phyloP scores from a whole-genome alignment of 2,888 invertebrate genomes.

The Brachypalpus laphriformis region DNA sequence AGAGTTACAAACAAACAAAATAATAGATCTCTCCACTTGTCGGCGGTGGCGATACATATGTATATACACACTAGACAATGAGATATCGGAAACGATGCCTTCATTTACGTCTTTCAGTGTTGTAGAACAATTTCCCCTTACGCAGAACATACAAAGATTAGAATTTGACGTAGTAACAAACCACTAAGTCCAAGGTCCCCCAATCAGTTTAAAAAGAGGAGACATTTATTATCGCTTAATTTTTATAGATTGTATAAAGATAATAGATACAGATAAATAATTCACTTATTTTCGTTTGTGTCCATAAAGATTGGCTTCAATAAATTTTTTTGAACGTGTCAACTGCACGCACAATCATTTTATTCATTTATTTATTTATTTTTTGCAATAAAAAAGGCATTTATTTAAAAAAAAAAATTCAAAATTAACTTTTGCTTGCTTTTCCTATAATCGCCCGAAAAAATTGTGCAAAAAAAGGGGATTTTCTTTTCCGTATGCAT shows the following conservation, averaged over 20 bases:
- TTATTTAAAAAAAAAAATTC: conserved; percentile 37
- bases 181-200: neutral
- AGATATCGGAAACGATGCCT: too few relatives aligned
- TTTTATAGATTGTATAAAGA: too few relatives aligned
- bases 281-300: conserved; percentile 6
- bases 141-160: too few relatives aligned
- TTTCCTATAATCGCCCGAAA: neutral
- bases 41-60: too few relatives aligned
- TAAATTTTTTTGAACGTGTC: conserved; percentile 1
- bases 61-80: too few relatives aligned
- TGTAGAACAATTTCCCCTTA: too few relatives aligned
- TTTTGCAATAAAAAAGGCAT: conserved; percentile 39
- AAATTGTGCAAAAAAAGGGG: conserved; percentile 10
- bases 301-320: neutral
- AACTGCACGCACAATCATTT: conserved; percentile 65
- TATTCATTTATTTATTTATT: neutral
- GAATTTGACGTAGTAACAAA: too few relatives aligned
- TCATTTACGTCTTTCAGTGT: too few relatives aligned
- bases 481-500: conserved; percentile 18
- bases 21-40: too few relatives aligned
- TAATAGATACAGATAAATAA: neutral
- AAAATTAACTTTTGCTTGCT: conserved; percentile 38
- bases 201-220: too few relatives aligned
- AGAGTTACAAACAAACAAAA: too few relatives aligned
- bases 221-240: neutral